Conservation (phyloP, 1,140 invertebrate genomes). For the Macrotrachela quadricornifera region DNA sequence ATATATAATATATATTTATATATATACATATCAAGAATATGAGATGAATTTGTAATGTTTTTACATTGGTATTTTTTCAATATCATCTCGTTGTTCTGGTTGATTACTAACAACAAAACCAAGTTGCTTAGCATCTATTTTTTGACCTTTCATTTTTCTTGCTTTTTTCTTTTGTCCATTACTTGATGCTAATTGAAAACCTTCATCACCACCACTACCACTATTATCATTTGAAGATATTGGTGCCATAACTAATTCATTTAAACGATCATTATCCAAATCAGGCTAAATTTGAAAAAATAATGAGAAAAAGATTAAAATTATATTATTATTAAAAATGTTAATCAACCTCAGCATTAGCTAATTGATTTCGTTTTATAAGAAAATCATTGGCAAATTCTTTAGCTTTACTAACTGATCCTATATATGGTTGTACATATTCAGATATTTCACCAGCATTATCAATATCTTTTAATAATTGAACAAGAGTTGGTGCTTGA, state of each 20-base stretch:
- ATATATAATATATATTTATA: no score
- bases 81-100: constrained; percentile 7
- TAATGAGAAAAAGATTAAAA: no score
- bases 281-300: no score
- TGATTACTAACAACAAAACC: constrained; percentile 2
- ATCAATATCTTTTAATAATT: constrained; percentile 6
- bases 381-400: constrained; percentile 9
- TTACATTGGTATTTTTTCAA: background rate
- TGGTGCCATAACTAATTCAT: no score
- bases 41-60: no score
- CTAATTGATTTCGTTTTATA: constrained; percentile 2
- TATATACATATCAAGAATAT: no score
- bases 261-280: no score
- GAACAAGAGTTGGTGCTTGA: constrained; percentile 7
- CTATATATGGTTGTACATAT: constrained; percentile 6
- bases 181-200: no score
- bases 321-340: background rate
- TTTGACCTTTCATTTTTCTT: constrained; percentile 8
- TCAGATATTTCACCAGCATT: constrained; percentile 3
- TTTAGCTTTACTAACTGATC: constrained; percentile 2
- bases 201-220: no score
- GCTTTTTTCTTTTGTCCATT: background rate
- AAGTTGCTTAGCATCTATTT: constrained; percentile 3
- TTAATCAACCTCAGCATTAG: background rate
- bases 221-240: no score